Base-by-base conservation (phyloP, 2,113 vertebrate species). In the Pristiophorus japonicus region DNA sequence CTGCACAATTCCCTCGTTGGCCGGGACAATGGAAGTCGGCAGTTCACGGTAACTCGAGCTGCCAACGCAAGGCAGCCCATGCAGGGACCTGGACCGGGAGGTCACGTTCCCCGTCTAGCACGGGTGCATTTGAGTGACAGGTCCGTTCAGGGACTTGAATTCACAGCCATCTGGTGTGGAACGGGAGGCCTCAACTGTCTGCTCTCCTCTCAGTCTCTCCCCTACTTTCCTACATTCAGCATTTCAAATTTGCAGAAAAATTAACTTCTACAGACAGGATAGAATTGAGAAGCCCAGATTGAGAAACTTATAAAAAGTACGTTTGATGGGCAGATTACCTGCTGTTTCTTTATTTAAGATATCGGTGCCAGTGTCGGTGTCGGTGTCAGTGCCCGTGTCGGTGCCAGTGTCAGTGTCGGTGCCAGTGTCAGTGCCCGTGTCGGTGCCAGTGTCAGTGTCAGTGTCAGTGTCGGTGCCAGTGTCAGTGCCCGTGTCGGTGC, bases 131-230 rank as follows among this genome's bases (percentile, higher is more conserved):
- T 92, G 88, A 92, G 88, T 92, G 88, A 63, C 55, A 92, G 59
- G 88, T 65, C n/a, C 63, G 55, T 20, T 65, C 8, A 65, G 88
- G 62, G 88, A 92, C 88, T n/a, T 63, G n/a, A 63, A 38, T 22
- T 63, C 55, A 63, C 62, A 92, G 22, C 88, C 59, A 92, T 92
- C 88, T 92, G 88, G 59, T 63, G 59, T 92, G 88, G 51, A 22
- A 59, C 63, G 55, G 55, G 87, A 91, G 55, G 59, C 62, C n/a
- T 14, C 22, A 92, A 92, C 59, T 65, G 59, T 92, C 88, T 65
- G 55, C 59, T 92, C 59, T 38, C 59, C 62, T 51, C 11, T 63
- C 51, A 91, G 20, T 62, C 38, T 65, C 59, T 63, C 8, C 59
- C 62, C 34, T 6, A 81, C 34, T 63, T 92, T 62, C 63, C n/a